Base-by-base conservation (phyloP, 2,797 vertebrate genomes). In the Pteronotus mesoamericanus region DNA sequence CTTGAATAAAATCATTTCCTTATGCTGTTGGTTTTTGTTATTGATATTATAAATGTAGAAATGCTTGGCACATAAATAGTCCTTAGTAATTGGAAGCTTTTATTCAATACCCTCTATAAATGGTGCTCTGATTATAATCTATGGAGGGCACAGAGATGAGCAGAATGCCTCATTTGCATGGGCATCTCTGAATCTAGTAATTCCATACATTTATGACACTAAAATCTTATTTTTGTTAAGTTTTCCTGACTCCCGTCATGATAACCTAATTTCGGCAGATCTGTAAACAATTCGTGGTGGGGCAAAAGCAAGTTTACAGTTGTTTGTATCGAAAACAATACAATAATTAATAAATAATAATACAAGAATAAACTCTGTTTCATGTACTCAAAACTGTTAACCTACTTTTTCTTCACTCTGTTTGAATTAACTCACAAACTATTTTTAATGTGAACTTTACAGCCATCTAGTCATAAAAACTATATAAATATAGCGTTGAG, bases 141-240 rank as follows among this genome's bases (percentile, higher is more conserved):
- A 46, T 14, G 10, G 11, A 46, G 16, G 39, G 7, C 32, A 78
- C 29, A 75, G 32, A 64, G 15, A 86, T 64, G 26, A 80, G n/a
- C 4, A 69, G 79, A 80, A 92, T 32, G 9, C 1, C 42, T 34
- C 46, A 53, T 84, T 11, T 86, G 24, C 3, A 59, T 22, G 32
- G 14, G 21, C 32, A 61, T 78, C n/a, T 71, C 82, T 71, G 57
- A 94, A 57, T 69, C 51, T 46, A 93, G 16, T 42, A 87, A 26
- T 42, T 94, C 19, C 16, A 75, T 53, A 61, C 3, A 86, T 57
- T 94, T 74, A 89, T 46, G 26, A 72, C 16, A 24, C 68, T 78
- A 48, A 93, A 93, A 86, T 51, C 42, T 91, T 83, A 77, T 32
- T 94, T 95, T 94, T 87, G 19, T 57, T 88, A 87, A n/a, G 34